Evolutionary conservation across 2,888 invertebrate species (phyloP), one percentile per base, ranked within the genome.

Genomic region (Octodonta nipae): DNA sequence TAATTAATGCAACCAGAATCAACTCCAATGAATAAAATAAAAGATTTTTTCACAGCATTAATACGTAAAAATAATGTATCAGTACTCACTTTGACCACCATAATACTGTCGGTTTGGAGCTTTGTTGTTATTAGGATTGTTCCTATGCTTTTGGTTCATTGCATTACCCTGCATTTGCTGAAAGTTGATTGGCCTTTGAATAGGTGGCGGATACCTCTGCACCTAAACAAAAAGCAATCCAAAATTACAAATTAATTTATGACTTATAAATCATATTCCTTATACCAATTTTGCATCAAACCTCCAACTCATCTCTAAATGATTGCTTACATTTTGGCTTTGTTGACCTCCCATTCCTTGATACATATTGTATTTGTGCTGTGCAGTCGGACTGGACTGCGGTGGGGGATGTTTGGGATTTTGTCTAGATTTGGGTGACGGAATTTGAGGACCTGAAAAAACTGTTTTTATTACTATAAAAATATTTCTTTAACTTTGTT

Each of bases 361-460:
- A 54, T 68, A 68, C 40, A 66, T 60, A 43, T 66, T 68, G 46
- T 70, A 69, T 45, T 68, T 68, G 46, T 68, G 66, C 46, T 68
- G 69, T 6, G 58, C 51, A 3, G 68, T 68, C 4, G 68, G 68
- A 47, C 67, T 69, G 36, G 67, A 68, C 42, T 70, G 69, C 10
- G 67, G 66, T 37, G 66, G 68, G 31, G 66, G 68, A 42, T 67
- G 69, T 43, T 68, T 69, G 42, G 58, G 60, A 37, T 64, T 65
- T 47, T 58, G 60, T 32, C 68, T 61, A 22, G 68, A 68, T 52
- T 71, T 71, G 29, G 70, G 70, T n/a, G 71, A 70, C 30, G 69
- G 66, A 47, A 70, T 69, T 56, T 69, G 70, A 15, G 68, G 58
- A 22, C 65, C 70, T 68, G 38, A 24, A 52, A 51, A 35, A 38